A percentile compares a stretch with the other conserved stretches of the same genome.
Evolutionary conservation across 1,140 invertebrate species (phyloP).

Genomic region (Drosophila bifasciata): DNA sequence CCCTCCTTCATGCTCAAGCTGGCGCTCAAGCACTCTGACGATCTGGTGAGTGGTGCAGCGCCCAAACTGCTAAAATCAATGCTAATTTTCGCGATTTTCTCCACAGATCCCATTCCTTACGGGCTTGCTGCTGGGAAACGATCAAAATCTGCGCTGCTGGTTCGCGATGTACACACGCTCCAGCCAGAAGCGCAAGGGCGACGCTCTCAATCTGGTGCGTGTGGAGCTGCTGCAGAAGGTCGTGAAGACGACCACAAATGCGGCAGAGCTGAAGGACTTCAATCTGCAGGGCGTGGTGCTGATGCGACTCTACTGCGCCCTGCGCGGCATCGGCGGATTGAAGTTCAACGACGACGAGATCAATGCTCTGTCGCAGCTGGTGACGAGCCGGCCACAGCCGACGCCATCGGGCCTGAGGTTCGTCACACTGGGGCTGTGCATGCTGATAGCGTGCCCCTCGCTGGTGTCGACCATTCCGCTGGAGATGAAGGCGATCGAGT

Average conservation of each 20-base stretch:
- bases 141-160: slow-evolving; percentile 95
- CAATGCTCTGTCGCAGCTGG: slow-evolving; percentile 90
- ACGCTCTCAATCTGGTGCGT: slow-evolving; percentile 89
- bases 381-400: slow-evolving; percentile 95
- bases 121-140: slow-evolving; percentile 94
- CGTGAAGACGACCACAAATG: slow-evolving; percentile 85
- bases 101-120: slow-evolving; percentile 93
- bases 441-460: slow-evolving; percentile 97
- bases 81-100: not conserved
- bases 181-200: slow-evolving; percentile 94
- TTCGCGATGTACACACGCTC: slow-evolving; percentile 95
- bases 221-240: slow-evolving; percentile 91
- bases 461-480: slow-evolving; percentile 91
- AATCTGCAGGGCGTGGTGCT: slow-evolving; percentile 93
- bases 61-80: too few species aligned
- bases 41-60: slow-evolving; percentile 63
- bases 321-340: slow-evolving; percentile 95
- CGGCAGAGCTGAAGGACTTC: slow-evolving; percentile 85
- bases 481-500: slow-evolving; percentile 95
- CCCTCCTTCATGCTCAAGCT: slow-evolving; percentile 86
- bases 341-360: slow-evolving; percentile 98
- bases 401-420: slow-evolving; percentile 95
- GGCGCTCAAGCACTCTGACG: slow-evolving; percentile 75
- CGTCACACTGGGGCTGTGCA: slow-evolving; percentile 96
- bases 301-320: slow-evolving; percentile 94